Evolutionary conservation across 2,888 invertebrate genomes (phyloP).

Genomic region (Drosophila picticornis): DNA sequence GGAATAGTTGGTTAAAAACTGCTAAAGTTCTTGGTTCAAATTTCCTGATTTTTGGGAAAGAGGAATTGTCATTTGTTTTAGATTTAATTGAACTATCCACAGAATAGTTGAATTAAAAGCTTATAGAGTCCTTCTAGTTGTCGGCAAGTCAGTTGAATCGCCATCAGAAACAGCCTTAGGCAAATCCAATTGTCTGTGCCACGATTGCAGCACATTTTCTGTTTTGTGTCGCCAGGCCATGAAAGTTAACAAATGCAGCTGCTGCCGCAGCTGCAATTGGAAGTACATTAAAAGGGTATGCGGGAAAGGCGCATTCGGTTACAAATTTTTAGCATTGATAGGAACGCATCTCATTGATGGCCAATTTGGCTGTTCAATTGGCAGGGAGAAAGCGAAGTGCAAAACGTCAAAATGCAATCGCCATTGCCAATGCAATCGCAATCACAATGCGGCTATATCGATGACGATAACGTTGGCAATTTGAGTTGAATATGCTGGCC

Average conservation of each 20-base stretch:
- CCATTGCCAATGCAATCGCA: constrained; percentile 19
- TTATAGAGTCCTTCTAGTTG: neutral
- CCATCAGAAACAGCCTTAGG: constrained; percentile 1
- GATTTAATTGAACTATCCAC: neutral
- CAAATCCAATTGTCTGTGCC: constrained; percentile 19
- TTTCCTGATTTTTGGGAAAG: neutral
- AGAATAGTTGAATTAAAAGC: neutral
- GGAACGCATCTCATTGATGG: constrained; percentile 63
- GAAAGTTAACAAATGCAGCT: constrained; percentile 30
- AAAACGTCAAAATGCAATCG: constrained; percentile 43
- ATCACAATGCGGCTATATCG: constrained; percentile 40
- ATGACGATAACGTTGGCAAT: constrained; percentile 45
- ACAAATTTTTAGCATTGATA: constrained; percentile 28
- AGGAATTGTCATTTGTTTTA: neutral
- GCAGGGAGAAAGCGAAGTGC: constrained; percentile 48
- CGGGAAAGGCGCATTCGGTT: constrained; percentile 5
- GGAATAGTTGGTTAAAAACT: neutral
- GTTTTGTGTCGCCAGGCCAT: constrained; percentile 37
- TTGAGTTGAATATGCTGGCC: constrained; percentile 47
- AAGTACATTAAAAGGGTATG: neutral
- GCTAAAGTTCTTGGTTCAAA: neutral
- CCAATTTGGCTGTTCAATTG: constrained; percentile 74
- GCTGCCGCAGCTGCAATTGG: constrained; percentile 11
- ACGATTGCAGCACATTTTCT: constrained; percentile 16
- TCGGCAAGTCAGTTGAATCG: neutral